phyloP scores from a whole-genome alignment of 2,113 vertebrate species.

The Lynx canadensis region DNA sequence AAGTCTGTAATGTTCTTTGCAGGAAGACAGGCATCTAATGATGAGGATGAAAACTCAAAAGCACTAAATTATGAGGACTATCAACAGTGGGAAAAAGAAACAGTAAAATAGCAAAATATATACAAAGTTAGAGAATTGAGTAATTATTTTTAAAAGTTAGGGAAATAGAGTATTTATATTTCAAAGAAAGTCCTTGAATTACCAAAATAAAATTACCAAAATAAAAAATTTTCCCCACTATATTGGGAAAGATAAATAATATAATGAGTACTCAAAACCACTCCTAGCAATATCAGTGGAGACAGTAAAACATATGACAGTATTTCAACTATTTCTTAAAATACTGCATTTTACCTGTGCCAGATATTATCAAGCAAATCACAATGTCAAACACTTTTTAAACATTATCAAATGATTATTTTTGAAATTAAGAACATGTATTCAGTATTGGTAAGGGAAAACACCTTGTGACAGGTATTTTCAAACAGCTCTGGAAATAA shows the following conservation, averaged over 20 bases:
- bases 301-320: background rate
- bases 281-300: background rate
- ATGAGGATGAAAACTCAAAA: background rate
- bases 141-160: constrained; percentile 40
- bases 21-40: background rate
- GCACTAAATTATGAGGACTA: constrained; percentile 8
- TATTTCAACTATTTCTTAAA: background rate
- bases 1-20: constrained; percentile 36
- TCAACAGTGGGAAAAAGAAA: background rate
- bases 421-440: background rate
- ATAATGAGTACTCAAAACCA: constrained; percentile 21
- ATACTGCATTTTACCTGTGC: background rate
- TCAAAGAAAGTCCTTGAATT: constrained; percentile 10
- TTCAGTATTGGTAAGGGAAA: background rate
- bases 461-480: background rate
- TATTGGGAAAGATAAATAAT: background rate
- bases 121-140: background rate
- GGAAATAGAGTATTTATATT: background rate
- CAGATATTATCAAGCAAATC: constrained; percentile 21
- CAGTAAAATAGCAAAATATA: background rate
- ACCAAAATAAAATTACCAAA: constrained; percentile 22
- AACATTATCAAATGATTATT: background rate
- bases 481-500: background rate
- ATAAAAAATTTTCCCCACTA: background rate
- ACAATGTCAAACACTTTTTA: constrained; percentile 15